A percentile compares a stretch with the other conserved stretches of the same genome.
phyloP scores from a whole-genome alignment of 1,140 invertebrate genomes.

The Monomorium pharaonis region DNA sequence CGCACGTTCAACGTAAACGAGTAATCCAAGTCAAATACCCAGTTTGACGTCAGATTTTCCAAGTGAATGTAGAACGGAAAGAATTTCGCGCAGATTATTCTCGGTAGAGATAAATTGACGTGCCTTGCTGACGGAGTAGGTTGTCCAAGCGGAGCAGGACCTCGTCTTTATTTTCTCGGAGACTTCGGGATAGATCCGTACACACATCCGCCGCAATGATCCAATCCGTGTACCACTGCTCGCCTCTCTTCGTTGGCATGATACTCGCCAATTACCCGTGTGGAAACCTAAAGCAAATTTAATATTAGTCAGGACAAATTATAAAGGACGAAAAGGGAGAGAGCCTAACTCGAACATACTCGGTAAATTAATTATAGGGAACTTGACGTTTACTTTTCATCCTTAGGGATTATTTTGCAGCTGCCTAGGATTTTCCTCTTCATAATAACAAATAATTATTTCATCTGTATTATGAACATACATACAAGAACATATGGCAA shows the following conservation, averaged over 20 bases:
- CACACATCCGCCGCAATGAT: constrained; percentile 16
- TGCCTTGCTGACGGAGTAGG: constrained; percentile 36
- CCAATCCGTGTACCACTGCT: constrained; percentile 35
- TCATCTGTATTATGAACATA: background rate
- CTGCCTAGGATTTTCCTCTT: background rate
- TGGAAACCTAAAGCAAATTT: constrained; percentile 22
- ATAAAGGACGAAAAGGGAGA: background rate
- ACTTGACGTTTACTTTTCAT: background rate
- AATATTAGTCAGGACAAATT: constrained; percentile 15
- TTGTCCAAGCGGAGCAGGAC: constrained; percentile 36
- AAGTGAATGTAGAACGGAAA: background rate
- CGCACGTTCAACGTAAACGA: background rate
- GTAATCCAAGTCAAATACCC: background rate
- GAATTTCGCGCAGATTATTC: background rate
- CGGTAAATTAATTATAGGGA: constrained; percentile 2
- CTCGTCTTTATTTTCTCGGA: constrained; percentile 25
- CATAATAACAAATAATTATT: background rate
- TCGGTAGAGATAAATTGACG: background rate
- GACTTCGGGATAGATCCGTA: background rate
- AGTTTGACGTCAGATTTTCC: background rate
- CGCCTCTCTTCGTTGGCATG: constrained; percentile 24
- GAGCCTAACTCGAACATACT: background rate
- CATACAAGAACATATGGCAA: background rate
- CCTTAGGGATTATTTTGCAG: background rate
- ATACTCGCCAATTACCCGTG: background rate